Base-by-base conservation (phyloP, 2,888 invertebrate species). In the Morpho achilles region DNA sequence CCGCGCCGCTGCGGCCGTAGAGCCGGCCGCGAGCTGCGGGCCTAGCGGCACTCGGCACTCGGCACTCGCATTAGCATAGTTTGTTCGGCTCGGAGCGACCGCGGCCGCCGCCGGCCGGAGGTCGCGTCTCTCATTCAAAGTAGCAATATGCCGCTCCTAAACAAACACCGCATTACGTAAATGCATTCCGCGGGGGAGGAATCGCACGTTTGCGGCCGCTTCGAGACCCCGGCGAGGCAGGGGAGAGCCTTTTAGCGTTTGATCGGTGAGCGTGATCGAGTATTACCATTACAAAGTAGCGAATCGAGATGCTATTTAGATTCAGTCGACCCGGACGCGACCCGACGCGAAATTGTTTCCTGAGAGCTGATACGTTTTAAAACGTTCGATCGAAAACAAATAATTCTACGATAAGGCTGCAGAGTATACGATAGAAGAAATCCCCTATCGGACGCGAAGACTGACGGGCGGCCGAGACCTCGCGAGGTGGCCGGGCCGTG, bases 101-200 rank as follows among this genome's bases (percentile, higher is more conserved):
- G 62, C 56, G 56, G 59, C 61, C 56, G 63, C 67, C 52, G 62
- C 62, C 62, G 73, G 16, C 16, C 77, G 79, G 78, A 78, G 75
- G 74, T 71, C 71, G 72, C 77, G 82, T 82, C 68, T 80, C 75
- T 81, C 84, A 87, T 86, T 84, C 79, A 82, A 84, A 87, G 84
- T 80, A 79, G 85, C 86, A 82, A 84, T 84, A 84, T 75, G 74
- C 50, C 68, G 80, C 73, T 79, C 86, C 86, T 86, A 82, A 84
- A 80, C 80, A 80, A 86, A 87, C 83, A 85, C 58, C 71, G 70
- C 76, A 75, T 77, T 76, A 74, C 77, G 77, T 72, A 74, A 76
- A 77, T 74, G 82, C 79, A 75, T 73, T 73, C 74, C 59, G 71
- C 74, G 68, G 71, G 62, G 70, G 62, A 58, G 64, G 45, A 55